Evolutionary conservation across 1,140 invertebrate genomes (phyloP).

Genomic region (Drosophila fuyamai): DNA sequence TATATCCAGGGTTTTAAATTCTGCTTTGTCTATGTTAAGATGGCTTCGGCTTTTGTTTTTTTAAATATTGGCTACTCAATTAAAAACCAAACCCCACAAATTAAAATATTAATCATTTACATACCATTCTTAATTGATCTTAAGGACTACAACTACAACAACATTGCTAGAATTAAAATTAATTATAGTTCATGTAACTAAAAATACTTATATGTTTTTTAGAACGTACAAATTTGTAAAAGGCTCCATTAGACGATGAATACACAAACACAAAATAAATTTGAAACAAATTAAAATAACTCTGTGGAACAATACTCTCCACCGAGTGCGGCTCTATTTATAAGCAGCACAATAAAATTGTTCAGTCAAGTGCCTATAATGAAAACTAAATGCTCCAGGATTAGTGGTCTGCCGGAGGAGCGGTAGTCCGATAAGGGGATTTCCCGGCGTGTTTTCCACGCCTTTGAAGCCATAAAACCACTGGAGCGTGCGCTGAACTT

Average conservation of each 20-base stretch:
- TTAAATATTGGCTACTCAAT: too few relatives aligned
- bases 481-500: conserved; percentile 65
- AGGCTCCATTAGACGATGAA: neutral
- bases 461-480: conserved; percentile 50
- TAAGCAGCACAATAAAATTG: conserved; percentile 27
- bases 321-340: conserved; percentile 42
- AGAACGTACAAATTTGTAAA: too few relatives aligned
- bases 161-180: too few relatives aligned
- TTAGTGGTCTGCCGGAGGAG: conserved; percentile 20
- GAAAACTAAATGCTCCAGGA: conserved; percentile 75
- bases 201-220: too few relatives aligned
- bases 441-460: conserved; percentile 43
- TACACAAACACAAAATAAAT: conserved; percentile 7
- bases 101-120: too few relatives aligned
- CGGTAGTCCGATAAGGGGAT: conserved; percentile 19
- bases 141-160: too few relatives aligned
- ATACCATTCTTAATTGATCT: too few relatives aligned
- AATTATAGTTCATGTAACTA: too few relatives aligned
- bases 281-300: conserved; percentile 21
- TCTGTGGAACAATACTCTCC: neutral
- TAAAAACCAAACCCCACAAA: too few relatives aligned
- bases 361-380: conserved; percentile 77
- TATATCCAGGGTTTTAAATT: too few relatives aligned
- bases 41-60: too few relatives aligned
- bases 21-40: too few relatives aligned